These are phyloP conservation scores for Bombus picipes DNA, from an alignment of 1,140 invertebrate genomes.

Conservation along the genomic window DNA sequence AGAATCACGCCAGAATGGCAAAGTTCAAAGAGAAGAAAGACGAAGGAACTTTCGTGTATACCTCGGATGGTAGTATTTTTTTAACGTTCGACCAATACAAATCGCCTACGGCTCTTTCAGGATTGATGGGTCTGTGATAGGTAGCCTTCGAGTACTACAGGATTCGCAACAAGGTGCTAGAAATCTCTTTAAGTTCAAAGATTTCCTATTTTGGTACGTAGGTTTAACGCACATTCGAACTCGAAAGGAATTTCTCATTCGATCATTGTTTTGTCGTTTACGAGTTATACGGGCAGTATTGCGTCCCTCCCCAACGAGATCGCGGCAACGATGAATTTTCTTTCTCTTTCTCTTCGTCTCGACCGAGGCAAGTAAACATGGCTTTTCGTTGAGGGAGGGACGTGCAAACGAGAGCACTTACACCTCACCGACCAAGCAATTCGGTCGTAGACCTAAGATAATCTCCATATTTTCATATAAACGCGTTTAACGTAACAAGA, in stretches of 20 bases:
- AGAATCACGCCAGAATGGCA: not conserved
- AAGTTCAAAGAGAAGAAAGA: constrained; percentile 31
- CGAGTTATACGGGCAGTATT: constrained; percentile 23
- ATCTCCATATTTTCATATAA: constrained; percentile 70
- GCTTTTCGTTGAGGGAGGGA: constrained; percentile 24
- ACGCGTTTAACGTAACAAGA: constrained; percentile 21
- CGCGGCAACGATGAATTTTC: constrained; percentile 14
- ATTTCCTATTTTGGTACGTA: constrained; percentile 68
- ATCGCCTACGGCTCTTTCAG: constrained; percentile 62
- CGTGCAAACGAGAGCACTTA: constrained; percentile 22
- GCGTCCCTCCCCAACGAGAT: constrained; percentile 21
- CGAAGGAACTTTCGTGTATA: constrained; percentile 33
- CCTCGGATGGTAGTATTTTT: constrained; percentile 64
- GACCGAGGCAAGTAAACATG: not conserved
- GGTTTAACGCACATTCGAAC: constrained; percentile 32
- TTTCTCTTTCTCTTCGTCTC: not conserved
- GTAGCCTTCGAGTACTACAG: constrained; percentile 66
- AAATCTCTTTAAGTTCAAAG: constrained; percentile 58
- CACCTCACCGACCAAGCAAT: constrained; percentile 55
- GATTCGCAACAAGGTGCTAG: constrained; percentile 70
- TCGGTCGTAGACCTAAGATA: constrained; percentile 60
- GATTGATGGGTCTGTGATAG: constrained; percentile 74
- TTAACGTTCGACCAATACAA: constrained; percentile 69
- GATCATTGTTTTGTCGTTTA: constrained; percentile 33
- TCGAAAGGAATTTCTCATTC: constrained; percentile 8